These are phyloP conservation scores for Gymnarchus niloticus DNA, from an alignment of 2,113 vertebrate species.

Conservation along the genomic window DNA sequence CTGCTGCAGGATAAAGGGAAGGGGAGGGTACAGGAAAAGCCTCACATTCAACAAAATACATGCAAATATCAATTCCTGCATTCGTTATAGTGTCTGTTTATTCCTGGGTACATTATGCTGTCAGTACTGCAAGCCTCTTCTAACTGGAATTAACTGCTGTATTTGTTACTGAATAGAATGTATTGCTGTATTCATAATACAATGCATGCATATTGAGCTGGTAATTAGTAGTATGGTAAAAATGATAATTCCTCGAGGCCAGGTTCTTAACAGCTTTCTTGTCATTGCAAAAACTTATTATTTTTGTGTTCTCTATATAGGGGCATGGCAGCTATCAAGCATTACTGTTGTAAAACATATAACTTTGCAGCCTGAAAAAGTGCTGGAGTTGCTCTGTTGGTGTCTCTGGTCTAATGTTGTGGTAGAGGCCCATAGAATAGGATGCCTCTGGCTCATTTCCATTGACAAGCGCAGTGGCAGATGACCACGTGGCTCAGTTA, in stretches of 20 bases:
- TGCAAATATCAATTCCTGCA: background rate
- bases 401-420: too few species aligned
- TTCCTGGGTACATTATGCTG: background rate
- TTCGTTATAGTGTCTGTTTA: background rate
- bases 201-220: background rate
- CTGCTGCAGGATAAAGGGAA: background rate
- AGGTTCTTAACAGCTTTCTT: background rate
- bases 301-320: background rate
- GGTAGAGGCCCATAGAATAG: background rate
- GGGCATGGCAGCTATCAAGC: background rate
- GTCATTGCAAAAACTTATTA: background rate
- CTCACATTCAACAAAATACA: background rate
- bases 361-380: background rate
- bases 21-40: background rate
- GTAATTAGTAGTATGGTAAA: background rate
- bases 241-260: background rate
- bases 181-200: background rate
- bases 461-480: background rate
- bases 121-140: background rate
- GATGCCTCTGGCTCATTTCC: background rate
- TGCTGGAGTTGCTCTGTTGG: too few species aligned
- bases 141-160: conserved; percentile 5
- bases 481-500: background rate
- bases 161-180: background rate
- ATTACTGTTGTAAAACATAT: background rate